Evolutionary conservation across 2,113 vertebrate genomes (phyloP).

Genomic region (Spheniscus mendiculus): DNA sequence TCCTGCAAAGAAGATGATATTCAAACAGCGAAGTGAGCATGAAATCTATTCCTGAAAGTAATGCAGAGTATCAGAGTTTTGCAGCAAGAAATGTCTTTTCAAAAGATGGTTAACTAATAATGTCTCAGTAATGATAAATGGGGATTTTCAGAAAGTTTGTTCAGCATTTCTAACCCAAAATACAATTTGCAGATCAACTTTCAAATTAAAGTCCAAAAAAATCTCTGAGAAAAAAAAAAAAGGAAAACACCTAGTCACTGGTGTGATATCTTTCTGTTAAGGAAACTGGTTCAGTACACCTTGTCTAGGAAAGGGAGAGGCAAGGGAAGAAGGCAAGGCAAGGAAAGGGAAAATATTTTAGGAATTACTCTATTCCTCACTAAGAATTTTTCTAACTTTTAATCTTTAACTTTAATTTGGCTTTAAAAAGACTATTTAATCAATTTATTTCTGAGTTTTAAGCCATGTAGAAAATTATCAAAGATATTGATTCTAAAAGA

Average conservation of each 20-base stretch:
- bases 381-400: not conserved
- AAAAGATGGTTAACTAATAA: not conserved
- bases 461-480: slow-evolving; percentile 33
- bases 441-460: not conserved
- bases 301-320: not conserved
- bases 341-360: not conserved
- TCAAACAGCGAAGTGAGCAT: not conserved
- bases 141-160: not conserved
- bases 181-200: not conserved
- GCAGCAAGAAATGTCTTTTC: not conserved
- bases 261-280: not conserved
- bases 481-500: slow-evolving; percentile 38
- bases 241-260: not conserved
- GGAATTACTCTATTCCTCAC: not conserved
- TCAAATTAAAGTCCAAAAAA: not conserved
- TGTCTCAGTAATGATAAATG: not conserved
- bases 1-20: not conserved
- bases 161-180: not conserved
- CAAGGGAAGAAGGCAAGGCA: not conserved
- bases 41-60: not conserved
- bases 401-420: not conserved
- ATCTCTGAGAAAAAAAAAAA: not conserved
- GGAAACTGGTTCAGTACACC: not conserved
- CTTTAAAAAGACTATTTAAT: not conserved
- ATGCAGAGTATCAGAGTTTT: not conserved